These are phyloP conservation scores for Suncus etruscus DNA, from an alignment of 2,113 vertebrate species.

Conservation along the genomic window DNA sequence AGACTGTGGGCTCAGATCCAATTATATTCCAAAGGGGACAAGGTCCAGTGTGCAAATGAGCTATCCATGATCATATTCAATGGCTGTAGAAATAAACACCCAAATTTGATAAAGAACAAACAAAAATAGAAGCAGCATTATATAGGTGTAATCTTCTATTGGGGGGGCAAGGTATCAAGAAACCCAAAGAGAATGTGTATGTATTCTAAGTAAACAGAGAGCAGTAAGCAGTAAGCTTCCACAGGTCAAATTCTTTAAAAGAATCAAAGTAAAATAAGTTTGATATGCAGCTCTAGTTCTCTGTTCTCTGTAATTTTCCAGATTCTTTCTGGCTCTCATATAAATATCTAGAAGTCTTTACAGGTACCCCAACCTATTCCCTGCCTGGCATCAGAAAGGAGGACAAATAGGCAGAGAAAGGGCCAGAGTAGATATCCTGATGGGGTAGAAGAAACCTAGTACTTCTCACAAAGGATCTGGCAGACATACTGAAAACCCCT, in stretches of 20 bases:
- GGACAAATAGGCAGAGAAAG: background rate
- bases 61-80: background rate
- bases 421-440: background rate
- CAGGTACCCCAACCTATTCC: background rate
- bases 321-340: too few relatives aligned
- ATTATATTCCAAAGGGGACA: background rate
- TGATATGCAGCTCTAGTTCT: background rate
- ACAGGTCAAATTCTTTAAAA: background rate
- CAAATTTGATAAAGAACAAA: background rate
- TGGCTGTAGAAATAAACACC: slow-evolving; percentile 12
- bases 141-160: background rate
- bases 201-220: background rate
- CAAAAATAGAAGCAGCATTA: background rate
- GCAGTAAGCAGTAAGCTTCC: background rate
- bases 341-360: background rate
- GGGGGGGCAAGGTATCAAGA: background rate
- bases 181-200: background rate
- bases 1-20: background rate
- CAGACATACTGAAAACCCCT: background rate
- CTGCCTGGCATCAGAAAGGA: too few relatives aligned
- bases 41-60: background rate
- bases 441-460: too few relatives aligned
- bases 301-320: background rate
- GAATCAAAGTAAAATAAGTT: background rate
- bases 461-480: too few relatives aligned